Base-by-base conservation (phyloP, 2,797 vertebrate genomes). In the Gymnodraco acuticeps region DNA sequence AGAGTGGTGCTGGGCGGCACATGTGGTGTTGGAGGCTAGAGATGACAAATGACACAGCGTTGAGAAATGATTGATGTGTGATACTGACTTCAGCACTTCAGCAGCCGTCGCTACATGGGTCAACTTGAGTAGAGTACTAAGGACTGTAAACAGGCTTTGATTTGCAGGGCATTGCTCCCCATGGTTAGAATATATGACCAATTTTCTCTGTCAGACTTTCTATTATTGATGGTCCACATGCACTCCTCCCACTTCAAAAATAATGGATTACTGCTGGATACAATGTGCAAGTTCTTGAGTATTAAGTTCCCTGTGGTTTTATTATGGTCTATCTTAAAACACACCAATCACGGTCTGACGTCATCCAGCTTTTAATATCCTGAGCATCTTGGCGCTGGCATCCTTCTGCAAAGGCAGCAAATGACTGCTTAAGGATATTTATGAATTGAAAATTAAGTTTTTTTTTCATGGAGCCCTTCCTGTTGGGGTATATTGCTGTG, bases 141-240 rank as follows among this genome's bases (percentile, higher is more conserved):
- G 33, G 77, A 84, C 68, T 73, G 77, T 77, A 82, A 89, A 81
- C 80, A 63, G 80, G 55, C 68, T 87, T 85, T 87, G 85, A 90
- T 85, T 88, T 82, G 76, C 75, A 20, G 73, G 63, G 60, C 68
- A 50, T 67, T 42, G 60, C 70, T 63, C 72, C 61, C 59, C 55
- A 79, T 75, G 75, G 50, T 41, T 71, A 75, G 81, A 73, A 38
- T 63, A 81, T 74, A 51, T 58, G 69, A 66, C 71, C 74, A 51
- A 75, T 86, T 80, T 38, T 80, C 62, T 86, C 64, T 73, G 47
- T 61, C 79, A 43, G 66, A 82, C 81, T 48, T 68, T 73, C 63
- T 85, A 43, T 84, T 85, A 87, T 86, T 82, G 77, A 84, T 83
- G 79, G 90, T 82, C 82, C 77, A 70, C 70, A 80, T 65, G 20